phyloP scores from a whole-genome alignment of 2,797 vertebrate species.

The Bradypus variegatus region DNA sequence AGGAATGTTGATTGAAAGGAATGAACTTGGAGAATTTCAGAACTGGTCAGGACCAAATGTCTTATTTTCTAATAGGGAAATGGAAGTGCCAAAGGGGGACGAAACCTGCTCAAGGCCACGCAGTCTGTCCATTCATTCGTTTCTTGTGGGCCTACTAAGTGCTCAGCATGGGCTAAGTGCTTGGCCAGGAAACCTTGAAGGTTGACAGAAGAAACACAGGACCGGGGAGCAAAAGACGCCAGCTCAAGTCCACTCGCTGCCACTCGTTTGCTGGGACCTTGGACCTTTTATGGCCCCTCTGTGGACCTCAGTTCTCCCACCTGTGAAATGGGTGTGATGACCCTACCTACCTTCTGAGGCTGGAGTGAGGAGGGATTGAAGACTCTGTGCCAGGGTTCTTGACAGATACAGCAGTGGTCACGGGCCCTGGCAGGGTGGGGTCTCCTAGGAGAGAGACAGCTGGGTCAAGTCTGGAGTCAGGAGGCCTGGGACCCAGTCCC shows the following conservation, averaged over 20 bases:
- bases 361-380: neutral
- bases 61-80: neutral
- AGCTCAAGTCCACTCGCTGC: neutral
- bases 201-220: neutral
- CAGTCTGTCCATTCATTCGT: neutral
- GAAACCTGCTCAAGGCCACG: neutral
- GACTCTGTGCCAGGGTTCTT: too few relatives aligned
- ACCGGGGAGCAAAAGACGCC: neutral
- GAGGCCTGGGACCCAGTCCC: neutral
- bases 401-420: neutral
- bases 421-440: rapidly evolving
- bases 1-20: neutral
- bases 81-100: neutral
- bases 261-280: neutral
- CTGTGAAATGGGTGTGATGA: neutral
- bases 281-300: neutral
- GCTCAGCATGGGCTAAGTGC: neutral
- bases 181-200: neutral
- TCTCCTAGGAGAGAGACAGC: neutral
- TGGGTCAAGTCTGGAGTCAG: neutral
- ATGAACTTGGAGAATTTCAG: neutral
- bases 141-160: neutral
- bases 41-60: neutral
- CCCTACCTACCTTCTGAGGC: neutral
- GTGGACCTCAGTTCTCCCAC: neutral